phyloP scores from a whole-genome alignment of 2,888 invertebrate species.

The Caenorhabditis wallacei region DNA sequence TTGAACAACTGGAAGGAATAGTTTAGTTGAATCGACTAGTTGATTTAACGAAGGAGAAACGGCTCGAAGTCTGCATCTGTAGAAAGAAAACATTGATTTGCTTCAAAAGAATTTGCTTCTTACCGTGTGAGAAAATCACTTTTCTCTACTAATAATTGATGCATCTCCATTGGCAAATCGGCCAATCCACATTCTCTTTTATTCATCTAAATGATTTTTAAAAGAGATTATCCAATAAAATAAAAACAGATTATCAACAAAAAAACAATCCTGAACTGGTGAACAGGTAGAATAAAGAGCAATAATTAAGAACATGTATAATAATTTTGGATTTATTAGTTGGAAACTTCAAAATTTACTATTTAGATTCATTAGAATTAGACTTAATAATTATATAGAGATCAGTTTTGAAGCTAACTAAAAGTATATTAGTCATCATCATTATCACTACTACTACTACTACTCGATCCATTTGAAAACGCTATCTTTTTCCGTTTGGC shows the following conservation, averaged over 20 bases:
- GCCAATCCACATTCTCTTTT: background rate
- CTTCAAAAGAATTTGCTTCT: background rate
- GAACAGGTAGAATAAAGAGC: slow-evolving; percentile 8
- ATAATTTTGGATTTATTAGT: too few species aligned
- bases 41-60: background rate
- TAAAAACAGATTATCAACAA: background rate
- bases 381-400: too few species aligned
- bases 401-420: background rate
- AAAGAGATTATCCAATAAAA: background rate
- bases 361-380: too few species aligned
- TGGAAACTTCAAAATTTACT: too few species aligned
- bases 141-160: slow-evolving; percentile 17
- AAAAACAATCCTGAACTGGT: slow-evolving; percentile 10
- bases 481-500: background rate
- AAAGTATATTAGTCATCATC: background rate
- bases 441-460: slow-evolving; percentile 13
- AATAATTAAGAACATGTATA: too few species aligned
- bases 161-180: slow-evolving; percentile 34
- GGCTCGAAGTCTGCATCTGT: slow-evolving; percentile 28
- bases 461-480: background rate
- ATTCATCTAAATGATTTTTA: slow-evolving; percentile 28
- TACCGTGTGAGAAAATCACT: slow-evolving; percentile 42
- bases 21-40: slow-evolving; percentile 14
- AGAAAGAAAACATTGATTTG: background rate
- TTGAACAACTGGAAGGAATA: slow-evolving; percentile 20